phyloP scores from a whole-genome alignment of 2,113 vertebrate species.

The Psophia crepitans region DNA sequence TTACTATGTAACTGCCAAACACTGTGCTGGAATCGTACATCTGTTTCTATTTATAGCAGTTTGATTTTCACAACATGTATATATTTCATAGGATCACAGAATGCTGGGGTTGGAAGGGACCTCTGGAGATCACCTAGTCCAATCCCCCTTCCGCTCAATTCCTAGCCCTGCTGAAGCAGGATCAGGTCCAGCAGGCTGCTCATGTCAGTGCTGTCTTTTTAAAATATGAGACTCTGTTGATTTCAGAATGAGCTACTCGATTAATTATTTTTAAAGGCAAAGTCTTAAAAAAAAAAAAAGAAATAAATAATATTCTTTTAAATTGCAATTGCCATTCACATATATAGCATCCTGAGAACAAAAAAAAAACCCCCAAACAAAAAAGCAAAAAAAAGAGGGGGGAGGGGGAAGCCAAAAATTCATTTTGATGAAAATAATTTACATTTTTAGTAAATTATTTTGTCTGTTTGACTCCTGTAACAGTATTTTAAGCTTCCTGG shows the following conservation, averaged over 20 bases:
- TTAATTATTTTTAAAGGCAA: background rate
- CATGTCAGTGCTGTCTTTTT: background rate
- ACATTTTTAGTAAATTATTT: background rate
- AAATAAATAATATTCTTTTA: background rate
- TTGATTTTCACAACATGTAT: background rate
- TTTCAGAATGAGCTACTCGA: background rate
- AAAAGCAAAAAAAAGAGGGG: no score
- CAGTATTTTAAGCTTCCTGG: background rate
- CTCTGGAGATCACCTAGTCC: background rate
- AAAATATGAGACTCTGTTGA: background rate
- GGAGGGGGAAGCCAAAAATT: background rate
- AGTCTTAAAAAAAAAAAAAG: background rate
- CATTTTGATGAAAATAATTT: background rate
- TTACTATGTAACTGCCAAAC: background rate
- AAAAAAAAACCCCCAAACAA: background rate
- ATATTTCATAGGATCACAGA: background rate
- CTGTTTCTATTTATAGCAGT: background rate
- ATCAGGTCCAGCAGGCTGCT: background rate
- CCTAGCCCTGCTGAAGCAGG: background rate
- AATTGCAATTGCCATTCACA: background rate
- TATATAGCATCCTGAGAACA: background rate
- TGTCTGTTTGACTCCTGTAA: background rate
- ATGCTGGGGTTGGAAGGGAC: background rate
- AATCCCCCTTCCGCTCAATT: no score
- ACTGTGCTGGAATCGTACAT: background rate